Evolutionary conservation across 2,888 invertebrate species (phyloP).

Genomic region (Beris chalybata): DNA sequence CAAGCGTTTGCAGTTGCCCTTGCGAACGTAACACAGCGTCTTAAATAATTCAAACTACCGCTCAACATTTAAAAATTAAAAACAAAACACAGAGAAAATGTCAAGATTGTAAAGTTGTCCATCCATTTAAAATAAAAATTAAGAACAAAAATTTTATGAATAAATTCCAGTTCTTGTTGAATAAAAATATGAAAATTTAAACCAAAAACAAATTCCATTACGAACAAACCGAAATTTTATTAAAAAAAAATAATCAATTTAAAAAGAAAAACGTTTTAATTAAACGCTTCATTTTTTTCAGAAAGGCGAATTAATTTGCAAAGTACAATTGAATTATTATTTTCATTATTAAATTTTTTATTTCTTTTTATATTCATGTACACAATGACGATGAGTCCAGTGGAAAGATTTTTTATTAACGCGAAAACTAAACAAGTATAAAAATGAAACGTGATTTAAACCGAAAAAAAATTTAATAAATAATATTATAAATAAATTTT

Average conservation of each 20-base stretch:
- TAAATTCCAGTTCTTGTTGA: background rate
- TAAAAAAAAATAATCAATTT: background rate
- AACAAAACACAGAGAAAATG: background rate
- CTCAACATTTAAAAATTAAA: constrained; percentile 9
- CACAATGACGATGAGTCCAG: too few species aligned
- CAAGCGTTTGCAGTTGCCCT: constrained; percentile 98
- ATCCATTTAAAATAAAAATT: constrained; percentile 10
- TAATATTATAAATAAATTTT: too few species aligned
- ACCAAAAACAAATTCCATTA: background rate
- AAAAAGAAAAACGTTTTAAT: background rate
- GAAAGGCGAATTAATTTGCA: too few species aligned
- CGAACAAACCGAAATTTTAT: background rate
- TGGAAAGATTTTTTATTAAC: too few species aligned
- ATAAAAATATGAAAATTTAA: background rate
- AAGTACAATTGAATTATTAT: too few species aligned
- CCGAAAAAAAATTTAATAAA: too few species aligned
- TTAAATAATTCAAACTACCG: constrained; percentile 48
- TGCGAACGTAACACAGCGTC: constrained; percentile 57
- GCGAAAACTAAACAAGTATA: too few species aligned
- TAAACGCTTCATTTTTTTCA: too few species aligned
- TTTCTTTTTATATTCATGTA: too few species aligned
- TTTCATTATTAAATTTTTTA: too few species aligned
- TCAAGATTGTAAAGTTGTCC: constrained; percentile 15
- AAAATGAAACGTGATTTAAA: too few species aligned
- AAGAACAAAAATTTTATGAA: background rate